Base-by-base conservation (phyloP, 2,888 invertebrate genomes). In the Sarcophaga carnaria region DNA sequence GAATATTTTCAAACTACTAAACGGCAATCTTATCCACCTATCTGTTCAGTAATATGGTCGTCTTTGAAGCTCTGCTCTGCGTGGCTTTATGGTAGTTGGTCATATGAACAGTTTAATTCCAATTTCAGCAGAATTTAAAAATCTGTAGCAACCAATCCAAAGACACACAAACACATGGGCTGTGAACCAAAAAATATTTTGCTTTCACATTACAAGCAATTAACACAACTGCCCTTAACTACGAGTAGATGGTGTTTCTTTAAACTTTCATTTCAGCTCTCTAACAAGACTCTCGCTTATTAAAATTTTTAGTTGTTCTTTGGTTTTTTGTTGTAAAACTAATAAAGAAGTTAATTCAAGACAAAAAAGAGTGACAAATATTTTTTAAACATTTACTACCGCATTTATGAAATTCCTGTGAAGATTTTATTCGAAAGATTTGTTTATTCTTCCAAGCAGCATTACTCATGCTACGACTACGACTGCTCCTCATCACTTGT, bases 141-240 rank as follows among this genome's bases (percentile, higher is more conserved):
- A 49, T 49, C 14, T 6, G 1, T 49, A 27, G 4, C n/a, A n/a
- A n/a, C 14, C 5, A 11, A 11, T 3, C 5, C 17, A 11, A 3
- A 59, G 2, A 3, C 12, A 5, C 20, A 60, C 6, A 8, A 14
- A 66, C 14, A 11, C 20, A 47, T 12, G 14, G 17, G 54, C 17
- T 66, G n/a, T 25, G 3, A 12, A 12, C 49, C 11, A 0, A 17
- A 27, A 69, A 67, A 70, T 74, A 69, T 71, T 62, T 49, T 63
- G 69, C 63, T 20, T 75, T 70, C 45, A 71, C 59, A 70, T 75
- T 71, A 80, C 60, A 45, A 80, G 67, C 80, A 83, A 83, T 83
- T 83, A 83, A 77, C 83, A 69, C 86, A 86, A 80, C 86, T 80
- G 86, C 80, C 72, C 72, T 76, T 59, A 86, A 80, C 67, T 80